Evolutionary conservation across 1,140 invertebrate genomes (phyloP).

Genomic region (Copidosoma floridanum): DNA sequence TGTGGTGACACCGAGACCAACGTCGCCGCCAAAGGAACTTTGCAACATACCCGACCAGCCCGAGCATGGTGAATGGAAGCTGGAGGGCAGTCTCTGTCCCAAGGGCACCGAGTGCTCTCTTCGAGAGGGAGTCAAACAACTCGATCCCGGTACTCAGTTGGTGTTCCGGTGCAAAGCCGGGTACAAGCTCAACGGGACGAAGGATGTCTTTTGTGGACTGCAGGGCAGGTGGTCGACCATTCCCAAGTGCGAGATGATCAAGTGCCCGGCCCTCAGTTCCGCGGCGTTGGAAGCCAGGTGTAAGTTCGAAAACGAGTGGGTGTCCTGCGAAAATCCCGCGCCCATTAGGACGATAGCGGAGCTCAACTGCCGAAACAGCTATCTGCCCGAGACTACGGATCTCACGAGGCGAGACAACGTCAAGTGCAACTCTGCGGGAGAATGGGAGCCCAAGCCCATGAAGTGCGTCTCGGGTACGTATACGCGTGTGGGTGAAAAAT

Average conservation of each 20-base stretch:
- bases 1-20: background rate
- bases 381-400: slow-evolving; percentile 33
- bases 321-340: slow-evolving; percentile 33
- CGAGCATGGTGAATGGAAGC: slow-evolving; percentile 40
- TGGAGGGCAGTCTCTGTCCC: slow-evolving; percentile 37
- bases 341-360: slow-evolving; percentile 32
- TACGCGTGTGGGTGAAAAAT: too few species aligned
- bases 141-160: slow-evolving; percentile 40
- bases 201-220: slow-evolving; percentile 38
- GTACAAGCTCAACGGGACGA: slow-evolving; percentile 32
- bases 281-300: slow-evolving; percentile 36
- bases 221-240: slow-evolving; percentile 42
- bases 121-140: background rate
- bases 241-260: slow-evolving; percentile 42
- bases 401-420: slow-evolving; percentile 28
- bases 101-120: slow-evolving; percentile 31
- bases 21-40: background rate
- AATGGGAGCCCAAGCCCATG: slow-evolving; percentile 49
- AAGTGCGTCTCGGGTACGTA: slow-evolving; percentile 49
- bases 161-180: slow-evolving; percentile 44
- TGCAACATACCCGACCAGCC: slow-evolving; percentile 43
- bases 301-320: slow-evolving; percentile 25
- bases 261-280: slow-evolving; percentile 36
- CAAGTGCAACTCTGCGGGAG: slow-evolving; percentile 40
- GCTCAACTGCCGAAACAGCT: slow-evolving; percentile 39